These are phyloP conservation scores for Euplexia lucipara DNA, from an alignment of 2,888 invertebrate species.

Conservation along the genomic window DNA sequence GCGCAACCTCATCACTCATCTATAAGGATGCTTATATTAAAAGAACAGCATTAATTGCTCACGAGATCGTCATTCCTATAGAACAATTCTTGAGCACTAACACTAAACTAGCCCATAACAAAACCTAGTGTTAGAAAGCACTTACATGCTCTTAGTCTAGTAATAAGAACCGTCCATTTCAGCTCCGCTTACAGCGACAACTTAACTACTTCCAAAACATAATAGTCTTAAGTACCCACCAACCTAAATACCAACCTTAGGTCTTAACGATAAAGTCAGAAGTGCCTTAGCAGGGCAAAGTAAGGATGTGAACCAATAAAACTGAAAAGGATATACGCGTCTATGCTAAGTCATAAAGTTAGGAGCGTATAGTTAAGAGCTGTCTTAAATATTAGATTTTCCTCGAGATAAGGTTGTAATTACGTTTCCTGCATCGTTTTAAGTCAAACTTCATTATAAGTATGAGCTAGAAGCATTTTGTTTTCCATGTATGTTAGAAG, in stretches of 20 bases:
- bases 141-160: constrained; percentile 53
- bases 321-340: constrained; percentile 49
- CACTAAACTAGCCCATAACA: constrained; percentile 29
- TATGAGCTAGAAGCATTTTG: constrained; percentile 9
- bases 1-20: too few relatives aligned
- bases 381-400: constrained; percentile 49
- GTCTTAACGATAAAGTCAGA: constrained; percentile 27
- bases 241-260: constrained; percentile 29
- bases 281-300: constrained; percentile 13
- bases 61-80: constrained; percentile 17
- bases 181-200: constrained; percentile 50
- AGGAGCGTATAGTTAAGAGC: constrained; percentile 28
- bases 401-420: constrained; percentile 41
- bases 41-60: background rate
- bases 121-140: constrained; percentile 55
- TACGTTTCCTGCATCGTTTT: constrained; percentile 16
- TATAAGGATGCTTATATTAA: background rate
- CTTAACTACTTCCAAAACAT: constrained; percentile 31
- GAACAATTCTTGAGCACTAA: constrained; percentile 32
- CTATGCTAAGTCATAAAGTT: constrained; percentile 41
- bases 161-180: constrained; percentile 57
- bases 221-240: constrained; percentile 27
- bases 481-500: constrained; percentile 1
- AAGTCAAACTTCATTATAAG: constrained; percentile 18
- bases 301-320: constrained; percentile 40